Conservation (phyloP, 2,797 vertebrate species). For the Lacerta bilineata region DNA sequence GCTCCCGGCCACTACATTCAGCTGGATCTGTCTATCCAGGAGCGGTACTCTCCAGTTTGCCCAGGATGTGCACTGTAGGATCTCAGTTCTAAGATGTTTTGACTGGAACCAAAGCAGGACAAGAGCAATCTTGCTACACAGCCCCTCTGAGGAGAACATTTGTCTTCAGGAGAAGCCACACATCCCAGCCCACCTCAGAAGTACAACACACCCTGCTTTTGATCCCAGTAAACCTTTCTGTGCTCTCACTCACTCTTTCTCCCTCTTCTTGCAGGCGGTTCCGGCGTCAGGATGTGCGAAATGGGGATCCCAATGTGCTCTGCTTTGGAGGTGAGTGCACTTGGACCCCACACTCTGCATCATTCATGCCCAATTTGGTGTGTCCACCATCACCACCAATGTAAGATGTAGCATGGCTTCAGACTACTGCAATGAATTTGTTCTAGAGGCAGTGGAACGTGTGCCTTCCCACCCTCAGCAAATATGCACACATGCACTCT, state of each 20-base stretch:
- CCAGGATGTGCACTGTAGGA: background rate
- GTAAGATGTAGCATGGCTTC: background rate
- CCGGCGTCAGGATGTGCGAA: constrained; percentile 94
- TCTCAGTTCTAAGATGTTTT: background rate
- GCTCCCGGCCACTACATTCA: background rate
- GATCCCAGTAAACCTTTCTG: fast-evolving
- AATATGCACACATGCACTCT: background rate
- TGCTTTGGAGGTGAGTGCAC: constrained; percentile 91
- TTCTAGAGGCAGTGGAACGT: background rate
- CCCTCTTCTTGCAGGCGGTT: constrained; percentile 83
- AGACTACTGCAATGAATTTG: background rate
- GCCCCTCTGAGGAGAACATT: background rate
- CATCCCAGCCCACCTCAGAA: background rate
- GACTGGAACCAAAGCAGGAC: background rate
- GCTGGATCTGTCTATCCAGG: background rate
- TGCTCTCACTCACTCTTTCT: background rate
- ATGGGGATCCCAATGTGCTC: constrained; percentile 92
- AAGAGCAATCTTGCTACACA: too few relatives aligned
- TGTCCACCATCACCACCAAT: background rate
- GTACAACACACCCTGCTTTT: background rate
- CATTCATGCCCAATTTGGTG: background rate
- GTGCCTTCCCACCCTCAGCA: background rate
- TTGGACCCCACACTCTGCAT: background rate
- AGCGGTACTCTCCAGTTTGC: background rate
- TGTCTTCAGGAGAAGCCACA: background rate